A percentile compares a stretch with the other conserved stretches of the same genome.
phyloP scores from a whole-genome alignment of 2,797 vertebrate genomes.

The Monodelphis domestica region DNA sequence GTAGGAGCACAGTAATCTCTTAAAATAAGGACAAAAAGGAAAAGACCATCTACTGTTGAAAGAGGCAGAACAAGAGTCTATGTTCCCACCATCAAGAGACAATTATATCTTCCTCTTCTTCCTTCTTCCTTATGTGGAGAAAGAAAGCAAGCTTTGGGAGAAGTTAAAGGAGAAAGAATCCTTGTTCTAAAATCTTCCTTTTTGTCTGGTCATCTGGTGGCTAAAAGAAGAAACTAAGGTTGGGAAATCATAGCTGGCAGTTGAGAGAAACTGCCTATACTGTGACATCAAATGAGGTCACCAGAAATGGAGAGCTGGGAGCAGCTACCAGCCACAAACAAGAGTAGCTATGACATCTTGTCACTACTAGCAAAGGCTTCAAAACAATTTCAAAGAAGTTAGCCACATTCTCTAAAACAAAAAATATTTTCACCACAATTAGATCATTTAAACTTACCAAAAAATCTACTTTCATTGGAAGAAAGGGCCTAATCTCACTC shows the following conservation, averaged over 20 bases:
- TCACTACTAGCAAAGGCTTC: not conserved
- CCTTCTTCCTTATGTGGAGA: not conserved
- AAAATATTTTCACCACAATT: not conserved
- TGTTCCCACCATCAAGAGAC: not conserved
- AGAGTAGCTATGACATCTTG: not conserved
- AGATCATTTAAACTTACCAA: not conserved
- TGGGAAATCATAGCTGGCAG: not conserved
- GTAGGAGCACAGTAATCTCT: not conserved
- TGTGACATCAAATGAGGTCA: not conserved
- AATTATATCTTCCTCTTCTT: not conserved
- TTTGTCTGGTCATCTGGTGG: not conserved
- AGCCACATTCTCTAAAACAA: not conserved
- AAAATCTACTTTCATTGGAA: not conserved
- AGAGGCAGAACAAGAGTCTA: not conserved
- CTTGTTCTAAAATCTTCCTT: not conserved
- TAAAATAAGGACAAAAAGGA: not conserved
- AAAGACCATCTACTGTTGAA: not conserved
- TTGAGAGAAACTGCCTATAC: not conserved
- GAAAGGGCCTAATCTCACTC: not conserved
- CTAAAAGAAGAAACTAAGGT: not conserved
- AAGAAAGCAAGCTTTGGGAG: too few relatives aligned
- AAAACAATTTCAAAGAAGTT: not conserved
- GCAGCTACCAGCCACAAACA: not conserved
- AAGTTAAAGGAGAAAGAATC: not conserved
- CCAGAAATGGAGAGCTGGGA: not conserved